Evolutionary conservation across 2,888 invertebrate genomes (phyloP).

Genomic region (Podabrus alpinus): DNA sequence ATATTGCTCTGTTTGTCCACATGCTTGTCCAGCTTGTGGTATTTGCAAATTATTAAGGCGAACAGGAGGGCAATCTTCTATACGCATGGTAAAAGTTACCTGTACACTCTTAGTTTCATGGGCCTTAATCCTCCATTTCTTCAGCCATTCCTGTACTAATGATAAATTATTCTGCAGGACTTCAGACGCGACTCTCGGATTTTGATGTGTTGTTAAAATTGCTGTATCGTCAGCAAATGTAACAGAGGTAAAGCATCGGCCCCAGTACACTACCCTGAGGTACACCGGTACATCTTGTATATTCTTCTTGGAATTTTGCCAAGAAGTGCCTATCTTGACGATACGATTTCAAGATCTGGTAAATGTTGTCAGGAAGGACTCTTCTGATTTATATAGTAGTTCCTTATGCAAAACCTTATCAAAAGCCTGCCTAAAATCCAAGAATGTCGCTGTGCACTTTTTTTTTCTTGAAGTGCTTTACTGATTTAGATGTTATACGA

Average conservation of each 20-base stretch:
- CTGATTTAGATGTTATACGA: too few species aligned
- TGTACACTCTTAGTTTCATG: slow-evolving; percentile 30
- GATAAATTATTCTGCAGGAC: slow-evolving; percentile 22
- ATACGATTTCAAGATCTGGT: too few species aligned
- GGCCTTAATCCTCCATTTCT: slow-evolving; percentile 30
- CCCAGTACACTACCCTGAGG: slow-evolving; percentile 32
- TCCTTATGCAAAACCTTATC: too few species aligned
- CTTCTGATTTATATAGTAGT: too few species aligned
- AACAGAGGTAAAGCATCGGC: slow-evolving; percentile 25
- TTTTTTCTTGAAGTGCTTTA: too few species aligned
- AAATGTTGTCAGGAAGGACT: too few species aligned
- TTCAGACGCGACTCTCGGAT: slow-evolving; percentile 16
- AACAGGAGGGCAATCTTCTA: slow-evolving; percentile 20
- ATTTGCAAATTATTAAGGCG: slow-evolving; percentile 10
- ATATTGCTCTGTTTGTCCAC: too few species aligned
- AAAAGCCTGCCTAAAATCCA: too few species aligned
- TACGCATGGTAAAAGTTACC: slow-evolving; percentile 32
- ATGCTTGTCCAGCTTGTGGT: slow-evolving; percentile 5
- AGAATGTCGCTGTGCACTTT: too few species aligned
- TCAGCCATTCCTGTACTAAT: slow-evolving; percentile 24
- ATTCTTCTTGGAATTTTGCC: slow-evolving; percentile 3
- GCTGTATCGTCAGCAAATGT: slow-evolving; percentile 32
- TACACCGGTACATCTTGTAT: slow-evolving; percentile 9
- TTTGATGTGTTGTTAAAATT: too few species aligned
- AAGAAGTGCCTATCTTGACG: too few species aligned